These are phyloP conservation scores for Sipunculus nudus DNA, from an alignment of 2,888 invertebrate species.

Conservation along the genomic window DNA sequence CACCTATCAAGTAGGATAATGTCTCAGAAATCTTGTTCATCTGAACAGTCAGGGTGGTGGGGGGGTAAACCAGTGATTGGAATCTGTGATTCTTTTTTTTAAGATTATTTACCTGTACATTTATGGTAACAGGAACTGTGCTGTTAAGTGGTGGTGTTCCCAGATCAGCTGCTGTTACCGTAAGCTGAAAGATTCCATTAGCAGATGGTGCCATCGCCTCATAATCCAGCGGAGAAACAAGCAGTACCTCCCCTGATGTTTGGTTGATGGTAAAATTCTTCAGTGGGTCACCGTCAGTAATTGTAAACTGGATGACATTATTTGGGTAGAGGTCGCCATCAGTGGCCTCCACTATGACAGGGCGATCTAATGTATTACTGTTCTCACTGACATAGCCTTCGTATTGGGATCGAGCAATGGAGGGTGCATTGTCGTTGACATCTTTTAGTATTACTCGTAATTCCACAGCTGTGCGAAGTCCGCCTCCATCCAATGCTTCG, in stretches of 20 bases:
- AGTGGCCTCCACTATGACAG: constrained; percentile 71
- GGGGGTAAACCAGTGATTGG: not conserved
- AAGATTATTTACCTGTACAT: constrained; percentile 72
- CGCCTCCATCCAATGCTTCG: constrained; percentile 84
- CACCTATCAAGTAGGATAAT: too few species aligned
- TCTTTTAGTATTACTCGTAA: constrained; percentile 55
- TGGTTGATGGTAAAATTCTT: constrained; percentile 73
- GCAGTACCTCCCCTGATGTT: constrained; percentile 71
- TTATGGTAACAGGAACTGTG: constrained; percentile 63
- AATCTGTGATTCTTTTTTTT: not conserved
- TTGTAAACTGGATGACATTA: constrained; percentile 52
- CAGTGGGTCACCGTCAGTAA: constrained; percentile 45
- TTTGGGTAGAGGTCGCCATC: constrained; percentile 75
- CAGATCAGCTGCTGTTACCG: constrained; percentile 50
- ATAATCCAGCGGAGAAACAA: constrained; percentile 55
- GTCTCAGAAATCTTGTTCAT: too few species aligned
- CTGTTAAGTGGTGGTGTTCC: constrained; percentile 48
- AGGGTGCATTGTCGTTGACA: constrained; percentile 58
- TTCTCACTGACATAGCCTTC: constrained; percentile 75
- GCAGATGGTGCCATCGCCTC: constrained; percentile 48
- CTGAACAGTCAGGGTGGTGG: too few species aligned
- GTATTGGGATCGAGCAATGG: constrained; percentile 52
- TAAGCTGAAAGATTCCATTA: constrained; percentile 42
- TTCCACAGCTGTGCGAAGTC: constrained; percentile 61
- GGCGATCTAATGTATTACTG: constrained; percentile 79